Conservation (phyloP, 2,113 vertebrate genomes). For the Sphyrna mokarran region DNA sequence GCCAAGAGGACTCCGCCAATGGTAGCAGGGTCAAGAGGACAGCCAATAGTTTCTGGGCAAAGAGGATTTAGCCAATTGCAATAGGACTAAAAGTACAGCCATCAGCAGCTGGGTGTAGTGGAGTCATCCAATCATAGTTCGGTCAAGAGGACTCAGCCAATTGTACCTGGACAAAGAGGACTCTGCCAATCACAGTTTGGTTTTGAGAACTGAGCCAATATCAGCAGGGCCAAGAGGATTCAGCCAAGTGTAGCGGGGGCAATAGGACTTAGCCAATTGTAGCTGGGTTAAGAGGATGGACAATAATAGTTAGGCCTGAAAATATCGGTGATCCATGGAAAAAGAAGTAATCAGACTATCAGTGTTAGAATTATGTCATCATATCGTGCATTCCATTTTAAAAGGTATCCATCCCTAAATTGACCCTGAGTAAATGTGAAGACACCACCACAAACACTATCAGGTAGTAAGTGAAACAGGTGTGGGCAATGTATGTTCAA, state of each 20-base stretch:
- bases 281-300: neutral
- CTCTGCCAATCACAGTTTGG: too few species aligned
- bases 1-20: neutral
- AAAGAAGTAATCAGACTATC: neutral
- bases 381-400: neutral
- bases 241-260: neutral
- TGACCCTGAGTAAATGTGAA: too few species aligned
- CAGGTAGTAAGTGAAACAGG: too few species aligned
- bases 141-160: neutral
- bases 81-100: neutral
- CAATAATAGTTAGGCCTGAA: neutral
- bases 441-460: too few species aligned
- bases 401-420: neutral
- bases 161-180: neutral
- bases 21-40: neutral
- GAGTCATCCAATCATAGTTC: neutral
- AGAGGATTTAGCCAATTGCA: neutral
- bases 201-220: neutral
- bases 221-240: neutral
- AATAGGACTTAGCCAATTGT: too few species aligned
- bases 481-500: too few species aligned
- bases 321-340: neutral
- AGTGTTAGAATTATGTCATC: neutral
- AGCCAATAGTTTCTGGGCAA: neutral
- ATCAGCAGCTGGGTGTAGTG: neutral